Evolutionary conservation across 2,797 vertebrate genomes (phyloP).

Genomic region (Phalanger gymnotis): DNA sequence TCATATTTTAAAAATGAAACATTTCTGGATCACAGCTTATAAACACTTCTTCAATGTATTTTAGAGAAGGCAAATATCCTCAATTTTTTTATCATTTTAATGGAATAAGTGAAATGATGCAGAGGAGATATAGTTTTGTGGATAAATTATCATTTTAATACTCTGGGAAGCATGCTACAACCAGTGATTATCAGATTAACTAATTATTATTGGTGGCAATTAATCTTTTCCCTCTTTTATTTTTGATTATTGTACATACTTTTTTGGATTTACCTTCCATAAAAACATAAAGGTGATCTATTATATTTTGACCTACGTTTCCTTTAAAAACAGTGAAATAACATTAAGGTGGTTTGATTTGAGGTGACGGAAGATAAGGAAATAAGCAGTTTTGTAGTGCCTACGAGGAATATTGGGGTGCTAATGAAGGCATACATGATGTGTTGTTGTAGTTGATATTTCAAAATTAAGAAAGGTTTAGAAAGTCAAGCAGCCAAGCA

Average conservation of each 20-base stretch:
- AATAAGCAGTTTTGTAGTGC: neutral
- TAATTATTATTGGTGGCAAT: constrained; percentile 78
- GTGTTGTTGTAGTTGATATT: neutral
- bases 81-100: constrained; percentile 61
- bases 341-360: constrained; percentile 32
- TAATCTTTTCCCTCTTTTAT: constrained; percentile 77
- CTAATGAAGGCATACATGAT: neutral
- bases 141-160: constrained; percentile 75
- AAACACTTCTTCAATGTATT: constrained; percentile 67
- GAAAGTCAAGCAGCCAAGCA: too few relatives aligned
- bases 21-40: constrained; percentile 54
- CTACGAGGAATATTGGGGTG: neutral
- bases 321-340: constrained; percentile 40
- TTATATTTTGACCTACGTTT: constrained; percentile 45
- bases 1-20: constrained; percentile 58
- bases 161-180: constrained; percentile 42
- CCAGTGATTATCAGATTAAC: constrained; percentile 77
- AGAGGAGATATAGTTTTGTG: constrained; percentile 56
- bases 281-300: constrained; percentile 59
- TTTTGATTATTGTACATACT: constrained; percentile 73
- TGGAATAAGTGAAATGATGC: constrained; percentile 61
- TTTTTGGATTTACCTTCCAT: constrained; percentile 61
- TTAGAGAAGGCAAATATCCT: constrained; percentile 40
- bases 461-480: neutral
- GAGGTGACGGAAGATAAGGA: neutral